Percentiles rank a stretch among this genome's conserved stretches.
Evolutionary conservation across 2,888 invertebrate species (phyloP).

Genomic region (Prosapia bicincta): DNA sequence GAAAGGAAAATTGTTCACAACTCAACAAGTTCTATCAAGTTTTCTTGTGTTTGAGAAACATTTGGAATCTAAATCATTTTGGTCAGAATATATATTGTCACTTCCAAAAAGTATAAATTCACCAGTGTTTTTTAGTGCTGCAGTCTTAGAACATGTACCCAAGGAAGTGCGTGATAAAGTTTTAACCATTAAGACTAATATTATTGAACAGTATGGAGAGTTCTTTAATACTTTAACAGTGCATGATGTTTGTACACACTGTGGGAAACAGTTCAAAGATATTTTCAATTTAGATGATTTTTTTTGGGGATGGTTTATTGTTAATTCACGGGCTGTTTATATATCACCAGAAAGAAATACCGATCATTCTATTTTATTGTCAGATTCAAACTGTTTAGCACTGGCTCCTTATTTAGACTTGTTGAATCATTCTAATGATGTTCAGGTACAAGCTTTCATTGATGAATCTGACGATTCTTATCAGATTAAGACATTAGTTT

Average conservation of each 20-base stretch:
- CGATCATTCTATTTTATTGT: constrained; percentile 34
- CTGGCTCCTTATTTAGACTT: constrained; percentile 86
- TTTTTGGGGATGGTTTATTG: constrained; percentile 65
- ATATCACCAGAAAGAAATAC: constrained; percentile 37
- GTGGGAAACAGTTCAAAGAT: not conserved
- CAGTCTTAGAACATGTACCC: constrained; percentile 54
- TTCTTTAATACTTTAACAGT: not conserved
- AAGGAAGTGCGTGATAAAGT: constrained; percentile 43
- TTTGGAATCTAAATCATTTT: constrained; percentile 53
- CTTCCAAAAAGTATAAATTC: constrained; percentile 64
- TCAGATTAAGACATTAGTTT: constrained; percentile 52
- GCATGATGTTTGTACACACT: not conserved
- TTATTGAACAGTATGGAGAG: not conserved
- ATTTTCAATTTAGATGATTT: constrained; percentile 57
- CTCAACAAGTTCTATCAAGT: constrained; percentile 69
- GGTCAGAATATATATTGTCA: constrained; percentile 63
- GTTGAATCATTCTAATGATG: constrained; percentile 74
- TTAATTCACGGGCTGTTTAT: constrained; percentile 83
- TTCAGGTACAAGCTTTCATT: constrained; percentile 53
- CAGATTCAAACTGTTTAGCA: constrained; percentile 53
- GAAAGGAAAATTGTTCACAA: constrained; percentile 45
- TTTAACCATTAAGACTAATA: not conserved
- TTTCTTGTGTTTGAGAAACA: constrained; percentile 69
- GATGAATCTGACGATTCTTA: constrained; percentile 48
- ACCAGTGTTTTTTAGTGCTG: constrained; percentile 62